Base-by-base conservation (phyloP, 2,113 vertebrate species). In the Tetrao urogallus region DNA sequence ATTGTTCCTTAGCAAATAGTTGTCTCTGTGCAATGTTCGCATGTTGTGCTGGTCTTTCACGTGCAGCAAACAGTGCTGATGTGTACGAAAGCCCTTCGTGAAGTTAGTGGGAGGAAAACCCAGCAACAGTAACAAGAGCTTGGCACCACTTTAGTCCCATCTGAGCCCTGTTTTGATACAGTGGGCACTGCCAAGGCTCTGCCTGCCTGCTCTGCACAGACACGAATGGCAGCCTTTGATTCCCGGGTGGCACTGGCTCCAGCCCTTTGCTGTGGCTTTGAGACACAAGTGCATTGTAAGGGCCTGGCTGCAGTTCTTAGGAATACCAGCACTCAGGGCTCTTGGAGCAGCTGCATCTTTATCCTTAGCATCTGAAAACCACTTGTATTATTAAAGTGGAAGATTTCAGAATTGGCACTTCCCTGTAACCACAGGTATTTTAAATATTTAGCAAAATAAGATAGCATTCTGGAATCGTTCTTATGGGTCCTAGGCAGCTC, bases 351-450 rank as follows among this genome's bases (percentile, higher is more conserved):
- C 89, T 95, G 92, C 71, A 50, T 76, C 89, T 86, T 92, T 93
- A 93, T 95, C 91, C 94, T 30, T 42, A 25, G 81, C 94, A 92
- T 96, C 94, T 89, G 92, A 88, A 90, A 94, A 93, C 60, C 82
- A 85, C 91, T 92, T 83, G 69, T 69, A 43, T 86, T 86, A 94
- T 87, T 91, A 76, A 92, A 96, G 92, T 67, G 93, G 93, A 42
- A 57, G 36, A 94, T 96, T 95, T 95, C 85, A 92, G 88, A 94
- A 87, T 6, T 91, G 97, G 80, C 75, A 43, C 92, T 94, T 90
- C 56, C 76, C 80, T 60, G 43, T 54, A 92, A 75, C 92, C 94
- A 94, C 92, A 97, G 71, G 87, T 94, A 96, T 96, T 96, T 90
- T 1, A 96, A 95, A 95, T 92, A 94, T 95, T 94, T 94, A 93